Evolutionary conservation across 2,113 vertebrate genomes (phyloP), one percentile per base, ranked within the genome.

Genomic region (Myrmecophaga tridactyla): DNA sequence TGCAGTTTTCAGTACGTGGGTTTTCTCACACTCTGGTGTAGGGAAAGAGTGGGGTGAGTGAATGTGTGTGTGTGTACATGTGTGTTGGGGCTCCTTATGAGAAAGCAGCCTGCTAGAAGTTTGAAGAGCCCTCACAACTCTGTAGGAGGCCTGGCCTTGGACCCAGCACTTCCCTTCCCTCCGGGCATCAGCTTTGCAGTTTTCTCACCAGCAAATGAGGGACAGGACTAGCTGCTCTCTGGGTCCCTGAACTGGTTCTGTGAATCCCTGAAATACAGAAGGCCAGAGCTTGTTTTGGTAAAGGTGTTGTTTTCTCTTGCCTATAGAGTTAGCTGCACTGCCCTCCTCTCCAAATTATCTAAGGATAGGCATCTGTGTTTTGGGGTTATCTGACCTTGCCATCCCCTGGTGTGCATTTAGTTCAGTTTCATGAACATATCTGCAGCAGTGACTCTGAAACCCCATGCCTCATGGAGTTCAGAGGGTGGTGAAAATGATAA

Each of bases 1-100:
- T 11, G 31, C 29, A 13, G 1, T 43, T 36, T 43, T 12, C 29
- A 1, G 0, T 14, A 1, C 23, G n/a, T 80, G 18, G 18, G 27
- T 67, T 27, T 60, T 14, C 73, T 36, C 48, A 36, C 39, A 1
- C 58, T 48, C 78, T 48, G 39, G 39, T 78, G 39, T 17, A 67
- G n/a, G 29, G 56, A 36, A 4, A 18, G 48, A 29, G 6, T 51
- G 46, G 48, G 48, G 48, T 53, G 48, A 51, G 48, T 11, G 41
- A 5, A 2, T 8, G 17, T 12, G 13, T 17, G 6, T 73, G 58
- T 23, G 34, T 7, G n/a, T 11, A 6, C n/a, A 4, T 72, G 51
- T 17, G 7, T 65, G n/a, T 29, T 0, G 13, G 0, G 7, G 7
- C 17, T 6, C 17, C 51, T 69, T 21, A 39, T 43, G 51, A 6